These are phyloP conservation scores for Gymnarchus niloticus DNA, from an alignment of 2,113 vertebrate genomes.

Conservation along the genomic window DNA sequence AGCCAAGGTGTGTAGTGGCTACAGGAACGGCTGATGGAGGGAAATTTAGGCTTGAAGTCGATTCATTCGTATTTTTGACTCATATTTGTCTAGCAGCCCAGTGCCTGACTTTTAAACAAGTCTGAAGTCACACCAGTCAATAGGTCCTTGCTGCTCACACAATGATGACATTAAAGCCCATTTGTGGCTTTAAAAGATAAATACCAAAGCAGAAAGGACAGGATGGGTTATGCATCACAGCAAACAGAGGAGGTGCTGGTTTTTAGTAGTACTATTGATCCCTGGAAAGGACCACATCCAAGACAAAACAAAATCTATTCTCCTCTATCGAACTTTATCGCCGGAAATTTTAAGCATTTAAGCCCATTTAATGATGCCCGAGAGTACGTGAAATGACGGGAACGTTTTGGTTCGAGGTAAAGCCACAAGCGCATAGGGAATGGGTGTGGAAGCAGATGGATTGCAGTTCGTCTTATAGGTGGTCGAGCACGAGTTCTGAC, in stretches of 20 bases:
- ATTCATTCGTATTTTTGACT: not conserved
- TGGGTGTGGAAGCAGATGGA: not conserved
- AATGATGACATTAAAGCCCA: not conserved
- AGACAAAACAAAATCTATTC: not conserved
- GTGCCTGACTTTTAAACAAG: not conserved
- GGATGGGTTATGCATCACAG: too few species aligned
- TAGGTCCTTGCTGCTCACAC: not conserved
- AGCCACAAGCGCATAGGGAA: not conserved
- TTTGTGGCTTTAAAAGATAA: not conserved
- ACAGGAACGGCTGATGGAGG: not conserved
- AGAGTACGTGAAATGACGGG: not conserved
- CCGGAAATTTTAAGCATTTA: not conserved
- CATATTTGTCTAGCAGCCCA: not conserved
- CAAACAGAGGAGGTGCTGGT: too few species aligned
- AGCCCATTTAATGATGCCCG: not conserved
- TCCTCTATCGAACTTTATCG: not conserved
- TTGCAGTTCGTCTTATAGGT: not conserved
- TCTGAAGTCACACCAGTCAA: not conserved
- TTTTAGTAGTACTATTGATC: slow-evolving; percentile 1
- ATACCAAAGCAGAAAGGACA: too few species aligned
- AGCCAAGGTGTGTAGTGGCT: not conserved
- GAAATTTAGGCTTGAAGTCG: not conserved
- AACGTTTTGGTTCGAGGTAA: not conserved
- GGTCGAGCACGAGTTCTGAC: not conserved
- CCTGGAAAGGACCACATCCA: not conserved